Evolutionary conservation across 2,113 vertebrate species (phyloP), one percentile per base, ranked within the genome.

Genomic region (Puma concolor): DNA sequence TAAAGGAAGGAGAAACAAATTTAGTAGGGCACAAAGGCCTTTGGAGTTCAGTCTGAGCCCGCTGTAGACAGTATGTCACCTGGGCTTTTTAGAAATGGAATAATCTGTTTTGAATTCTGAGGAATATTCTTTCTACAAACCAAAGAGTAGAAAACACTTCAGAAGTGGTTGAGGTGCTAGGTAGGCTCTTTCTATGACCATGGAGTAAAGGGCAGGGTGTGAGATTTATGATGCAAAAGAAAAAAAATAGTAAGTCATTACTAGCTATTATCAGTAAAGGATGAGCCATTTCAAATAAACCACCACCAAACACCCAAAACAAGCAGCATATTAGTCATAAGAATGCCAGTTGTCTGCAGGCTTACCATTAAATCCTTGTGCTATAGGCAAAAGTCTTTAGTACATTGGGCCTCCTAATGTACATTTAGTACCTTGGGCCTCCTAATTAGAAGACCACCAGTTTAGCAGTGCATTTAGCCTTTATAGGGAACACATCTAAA

Each of bases 231-330:
- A 52, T 88, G 27, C 71, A 94, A 82, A 97, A 92, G 88, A 86
- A 93, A 95, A 95, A 90, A 52, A 82, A 82, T 31, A 96, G 17
- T 69, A 96, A 97, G 96, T 87, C n/a, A 66, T 85, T 77, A 93
- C 77, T 66, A 93, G 91, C 60, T 77, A 86, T 97, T 94, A 94
- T 88, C 52, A 33, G 82, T 66, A 72, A 23, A 91, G n/a, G 57
- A 87, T 96, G 93, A 96, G 50, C 96, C 97, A 95, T 72, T 93
- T 97, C 93, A 94, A 94, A 96, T 93, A 87, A 27, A 94, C 23
- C 52, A 27, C n/a, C 38, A 69, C 27, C 17, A 54, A 93, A 95
- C 29, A 64, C 27, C 33, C 48, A 80, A 97, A 80, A 16, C 50
- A 88, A 93, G 82, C 44, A 95, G n/a, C 2, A 4, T 52, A 74